Evolutionary conservation across 2,888 invertebrate species (phyloP).

Genomic region (Ariolimax columbianus): DNA sequence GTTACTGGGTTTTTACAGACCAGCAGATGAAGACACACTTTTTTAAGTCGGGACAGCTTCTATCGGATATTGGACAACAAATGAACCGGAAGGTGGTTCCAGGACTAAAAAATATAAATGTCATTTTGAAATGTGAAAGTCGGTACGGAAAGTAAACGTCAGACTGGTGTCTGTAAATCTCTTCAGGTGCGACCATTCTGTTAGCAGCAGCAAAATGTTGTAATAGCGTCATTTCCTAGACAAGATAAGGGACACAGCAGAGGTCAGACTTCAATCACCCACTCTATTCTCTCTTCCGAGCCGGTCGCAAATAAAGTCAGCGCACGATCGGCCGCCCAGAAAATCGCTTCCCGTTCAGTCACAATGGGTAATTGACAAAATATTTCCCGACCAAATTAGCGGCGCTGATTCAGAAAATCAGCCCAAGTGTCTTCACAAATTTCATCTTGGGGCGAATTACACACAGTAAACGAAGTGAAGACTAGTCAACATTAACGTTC

Average conservation of each 20-base stretch:
- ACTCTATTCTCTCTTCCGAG: constrained; percentile 55
- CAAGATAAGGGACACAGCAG: constrained; percentile 33
- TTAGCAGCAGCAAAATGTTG: constrained; percentile 40
- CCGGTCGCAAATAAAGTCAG: constrained; percentile 58
- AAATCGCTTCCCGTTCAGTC: constrained; percentile 57
- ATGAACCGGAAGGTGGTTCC: constrained; percentile 27
- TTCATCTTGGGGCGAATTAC: constrained; percentile 60
- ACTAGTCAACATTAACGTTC: constrained; percentile 57
- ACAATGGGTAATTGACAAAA: constrained; percentile 65
- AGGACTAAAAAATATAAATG: constrained; percentile 14
- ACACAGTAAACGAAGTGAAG: constrained; percentile 58
- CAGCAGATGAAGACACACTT: constrained; percentile 17
- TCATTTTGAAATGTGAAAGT: constrained; percentile 6
- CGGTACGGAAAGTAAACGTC: constrained; percentile 24
- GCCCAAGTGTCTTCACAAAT: constrained; percentile 60
- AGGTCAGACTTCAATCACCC: constrained; percentile 53
- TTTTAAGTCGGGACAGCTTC: not conserved
- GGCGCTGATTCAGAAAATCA: constrained; percentile 60
- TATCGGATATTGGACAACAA: constrained; percentile 38
- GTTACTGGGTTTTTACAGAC: not conserved
- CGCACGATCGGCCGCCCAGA: constrained; percentile 54
- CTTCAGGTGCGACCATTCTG: constrained; percentile 11
- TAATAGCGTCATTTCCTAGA: constrained; percentile 49
- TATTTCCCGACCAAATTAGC: constrained; percentile 63
- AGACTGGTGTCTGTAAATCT: constrained; percentile 26